These are phyloP conservation scores for Ispidina picta DNA, from an alignment of 2,797 vertebrate genomes.

Conservation along the genomic window DNA sequence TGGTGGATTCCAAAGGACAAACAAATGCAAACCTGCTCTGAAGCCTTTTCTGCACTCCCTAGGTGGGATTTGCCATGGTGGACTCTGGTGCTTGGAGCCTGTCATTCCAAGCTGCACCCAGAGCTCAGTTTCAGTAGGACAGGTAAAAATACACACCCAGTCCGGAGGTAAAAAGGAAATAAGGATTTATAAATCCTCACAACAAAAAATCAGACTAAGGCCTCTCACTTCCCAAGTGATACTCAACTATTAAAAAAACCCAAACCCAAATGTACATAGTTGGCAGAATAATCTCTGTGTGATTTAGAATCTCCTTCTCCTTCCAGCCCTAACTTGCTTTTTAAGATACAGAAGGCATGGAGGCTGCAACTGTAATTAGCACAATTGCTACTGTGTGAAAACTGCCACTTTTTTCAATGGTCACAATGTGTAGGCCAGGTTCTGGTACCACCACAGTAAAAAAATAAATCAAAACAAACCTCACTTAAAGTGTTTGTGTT, in stretches of 20 bases:
- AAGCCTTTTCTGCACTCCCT: not conserved
- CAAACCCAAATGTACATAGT: not conserved
- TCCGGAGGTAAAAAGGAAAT: not conserved
- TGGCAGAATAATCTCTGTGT: not conserved
- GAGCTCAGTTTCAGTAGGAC: not conserved
- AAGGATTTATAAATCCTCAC: not conserved
- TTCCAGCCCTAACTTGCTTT: not conserved
- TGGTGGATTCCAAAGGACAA: not conserved
- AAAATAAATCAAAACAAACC: not conserved
- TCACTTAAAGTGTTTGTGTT: not conserved
- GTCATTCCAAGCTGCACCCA: not conserved
- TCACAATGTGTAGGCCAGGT: not conserved
- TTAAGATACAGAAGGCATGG: not conserved
- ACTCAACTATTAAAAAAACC: not conserved
- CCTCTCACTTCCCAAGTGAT: not conserved
- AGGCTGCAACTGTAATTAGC: not conserved
- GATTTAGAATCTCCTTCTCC: not conserved
- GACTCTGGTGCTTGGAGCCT: not conserved
- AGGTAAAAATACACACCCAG: not conserved
- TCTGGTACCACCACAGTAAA: not conserved
- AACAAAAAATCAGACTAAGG: not conserved
- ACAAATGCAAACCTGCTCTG: rapidly evolving
- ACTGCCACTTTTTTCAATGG: not conserved
- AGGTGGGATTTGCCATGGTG: no score
- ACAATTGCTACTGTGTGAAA: not conserved